These are phyloP conservation scores for Pseudomyrmex flavicornis DNA, from an alignment of 1,140 invertebrate species.

Conservation along the genomic window DNA sequence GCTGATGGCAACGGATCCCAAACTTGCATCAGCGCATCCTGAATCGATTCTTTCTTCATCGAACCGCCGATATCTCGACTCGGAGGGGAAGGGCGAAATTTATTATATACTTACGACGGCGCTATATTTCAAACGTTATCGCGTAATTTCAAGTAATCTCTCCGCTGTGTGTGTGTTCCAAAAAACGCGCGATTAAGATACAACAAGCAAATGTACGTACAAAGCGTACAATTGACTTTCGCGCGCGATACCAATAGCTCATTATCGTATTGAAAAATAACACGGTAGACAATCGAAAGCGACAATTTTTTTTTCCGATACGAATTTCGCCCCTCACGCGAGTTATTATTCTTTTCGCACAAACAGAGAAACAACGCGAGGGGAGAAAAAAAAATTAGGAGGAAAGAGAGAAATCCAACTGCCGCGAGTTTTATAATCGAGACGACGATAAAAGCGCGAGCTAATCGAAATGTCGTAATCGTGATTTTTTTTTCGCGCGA, in stretches of 20 bases:
- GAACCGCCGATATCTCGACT: not conserved
- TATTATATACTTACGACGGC: not conserved
- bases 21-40: slow-evolving; percentile 70
- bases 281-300: too few species aligned
- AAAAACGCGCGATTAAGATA: not conserved
- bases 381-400: too few species aligned
- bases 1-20: slow-evolving; percentile 38
- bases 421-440: not conserved
- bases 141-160: slow-evolving; percentile 4
- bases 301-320: too few species aligned
- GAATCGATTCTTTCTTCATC: slow-evolving; percentile 54
- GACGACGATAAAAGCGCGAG: not conserved
- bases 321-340: too few species aligned
- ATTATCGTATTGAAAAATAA: not conserved
- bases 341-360: too few species aligned
- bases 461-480: not conserved
- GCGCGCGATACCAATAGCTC: not conserved
- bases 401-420: not conserved
- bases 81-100: slow-evolving; percentile 1
- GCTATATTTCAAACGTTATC: slow-evolving; percentile 32
- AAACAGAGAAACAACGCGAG: too few species aligned
- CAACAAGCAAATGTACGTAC: not conserved
- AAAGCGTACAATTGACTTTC: slow-evolving; percentile 12
- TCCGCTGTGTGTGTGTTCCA: not conserved
- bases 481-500: not conserved